Conservation (phyloP, 2,888 invertebrate genomes). For the Xylophagus ater region DNA sequence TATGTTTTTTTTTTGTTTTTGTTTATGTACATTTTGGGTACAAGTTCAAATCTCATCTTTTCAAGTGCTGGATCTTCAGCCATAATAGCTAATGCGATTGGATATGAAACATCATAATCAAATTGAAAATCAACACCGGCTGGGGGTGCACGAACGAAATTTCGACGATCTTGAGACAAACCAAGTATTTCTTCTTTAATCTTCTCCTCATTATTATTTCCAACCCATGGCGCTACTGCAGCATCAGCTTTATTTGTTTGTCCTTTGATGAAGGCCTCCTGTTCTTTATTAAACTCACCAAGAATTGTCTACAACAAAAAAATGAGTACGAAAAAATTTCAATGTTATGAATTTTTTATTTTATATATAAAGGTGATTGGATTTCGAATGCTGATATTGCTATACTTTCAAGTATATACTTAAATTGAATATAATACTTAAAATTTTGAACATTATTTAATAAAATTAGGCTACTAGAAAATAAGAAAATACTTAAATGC, state of each 20-base stretch:
- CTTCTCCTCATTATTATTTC: conserved; percentile 85
- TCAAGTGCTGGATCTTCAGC: conserved; percentile 91
- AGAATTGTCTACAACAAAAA: conserved; percentile 68
- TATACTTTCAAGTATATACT: too few relatives aligned
- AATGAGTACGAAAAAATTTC: not conserved
- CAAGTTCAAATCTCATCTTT: conserved; percentile 98
- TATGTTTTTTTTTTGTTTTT: not conserved
- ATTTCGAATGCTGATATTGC: too few relatives aligned
- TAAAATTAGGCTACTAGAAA: too few relatives aligned
- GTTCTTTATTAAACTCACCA: conserved; percentile 94
- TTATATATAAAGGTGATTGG: too few relatives aligned
- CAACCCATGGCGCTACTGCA: conserved; percentile 86
- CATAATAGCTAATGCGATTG: conserved; percentile 88
- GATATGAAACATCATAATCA: conserved; percentile 86
- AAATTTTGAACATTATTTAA: too few relatives aligned
- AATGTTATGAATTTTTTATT: not conserved
- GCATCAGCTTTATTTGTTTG: conserved; percentile 60
- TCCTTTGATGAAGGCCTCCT: conserved; percentile 88
- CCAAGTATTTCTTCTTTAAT: conserved; percentile 93
- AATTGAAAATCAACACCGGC: conserved; percentile 92
- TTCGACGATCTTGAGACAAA: conserved; percentile 91
- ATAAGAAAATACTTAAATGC: too few relatives aligned
- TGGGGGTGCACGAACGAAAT: conserved; percentile 94
- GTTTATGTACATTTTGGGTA: conserved; percentile 87
- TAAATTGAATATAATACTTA: too few relatives aligned